Evolutionary conservation across 2,888 invertebrate genomes (phyloP).

Genomic region (Seira musarum): DNA sequence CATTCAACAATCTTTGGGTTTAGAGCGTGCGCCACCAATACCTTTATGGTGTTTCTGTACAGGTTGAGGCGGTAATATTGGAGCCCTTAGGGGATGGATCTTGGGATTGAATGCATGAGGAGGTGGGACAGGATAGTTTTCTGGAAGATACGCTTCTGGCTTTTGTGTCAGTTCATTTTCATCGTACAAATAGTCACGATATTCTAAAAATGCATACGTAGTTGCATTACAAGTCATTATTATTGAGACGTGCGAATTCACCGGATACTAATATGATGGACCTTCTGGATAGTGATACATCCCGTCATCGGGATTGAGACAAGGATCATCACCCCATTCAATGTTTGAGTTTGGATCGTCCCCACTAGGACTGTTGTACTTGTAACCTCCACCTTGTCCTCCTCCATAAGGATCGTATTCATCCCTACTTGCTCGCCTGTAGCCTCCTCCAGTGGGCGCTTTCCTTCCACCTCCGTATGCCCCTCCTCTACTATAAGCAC

Average conservation of each 20-base stretch:
- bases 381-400: too few species aligned
- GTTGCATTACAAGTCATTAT: too few species aligned
- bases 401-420: too few species aligned
- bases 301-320: background rate
- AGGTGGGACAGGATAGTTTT: constrained; percentile 27
- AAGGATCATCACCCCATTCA: background rate
- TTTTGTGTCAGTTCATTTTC: constrained; percentile 36
- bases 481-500: background rate
- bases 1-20: too few species aligned
- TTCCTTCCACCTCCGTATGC: background rate
- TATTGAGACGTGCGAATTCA: too few species aligned
- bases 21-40: too few species aligned
- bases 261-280: background rate
- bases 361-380: too few species aligned
- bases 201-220: too few species aligned
- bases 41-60: background rate
- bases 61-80: constrained; percentile 4
- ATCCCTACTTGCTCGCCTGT: too few species aligned
- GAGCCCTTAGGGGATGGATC: constrained; percentile 31
- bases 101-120: constrained; percentile 2
- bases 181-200: constrained; percentile 26
- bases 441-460: background rate
- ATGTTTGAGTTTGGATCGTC: background rate
- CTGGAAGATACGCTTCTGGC: constrained; percentile 30
- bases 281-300: background rate